These are phyloP conservation scores for Drosophila fungiperda DNA, from an alignment of 2,888 invertebrate species.

Conservation along the genomic window DNA sequence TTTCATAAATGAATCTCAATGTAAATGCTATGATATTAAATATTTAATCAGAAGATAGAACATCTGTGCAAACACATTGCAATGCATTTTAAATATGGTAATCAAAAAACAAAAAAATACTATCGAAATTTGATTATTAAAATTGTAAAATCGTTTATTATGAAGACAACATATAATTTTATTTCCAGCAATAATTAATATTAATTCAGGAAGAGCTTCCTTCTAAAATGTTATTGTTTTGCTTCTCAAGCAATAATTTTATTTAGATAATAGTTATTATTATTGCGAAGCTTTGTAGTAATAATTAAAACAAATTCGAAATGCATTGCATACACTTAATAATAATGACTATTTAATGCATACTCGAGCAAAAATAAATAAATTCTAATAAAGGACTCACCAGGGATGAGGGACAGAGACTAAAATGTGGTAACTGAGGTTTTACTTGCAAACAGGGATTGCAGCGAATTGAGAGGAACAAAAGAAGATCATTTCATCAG, in stretches of 20 bases:
- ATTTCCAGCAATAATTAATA: not conserved
- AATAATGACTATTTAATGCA: constrained; percentile 52
- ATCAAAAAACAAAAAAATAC: not conserved
- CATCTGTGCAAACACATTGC: not conserved
- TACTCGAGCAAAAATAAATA: constrained; percentile 62
- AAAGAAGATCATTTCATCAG: constrained; percentile 11
- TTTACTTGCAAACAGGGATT: constrained; percentile 9
- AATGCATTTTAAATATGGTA: not conserved
- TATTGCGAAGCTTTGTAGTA: not conserved
- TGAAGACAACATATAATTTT: not conserved
- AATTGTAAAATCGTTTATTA: not conserved
- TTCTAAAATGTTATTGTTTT: not conserved
- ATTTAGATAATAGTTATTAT: not conserved
- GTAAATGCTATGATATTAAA: not conserved
- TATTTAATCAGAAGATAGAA: not conserved
- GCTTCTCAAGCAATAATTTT: not conserved
- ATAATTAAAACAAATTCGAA: constrained; percentile 33
- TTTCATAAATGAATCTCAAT: not conserved
- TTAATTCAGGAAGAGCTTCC: not conserved
- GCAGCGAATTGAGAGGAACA: constrained; percentile 24
- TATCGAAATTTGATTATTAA: not conserved
- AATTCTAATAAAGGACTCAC: constrained; percentile 24
- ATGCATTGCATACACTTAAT: constrained; percentile 31
- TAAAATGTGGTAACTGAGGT: not conserved
- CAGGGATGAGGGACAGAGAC: not conserved